These are phyloP conservation scores for Pituophis catenifer DNA, from an alignment of 2,113 vertebrate genomes.

Conservation along the genomic window DNA sequence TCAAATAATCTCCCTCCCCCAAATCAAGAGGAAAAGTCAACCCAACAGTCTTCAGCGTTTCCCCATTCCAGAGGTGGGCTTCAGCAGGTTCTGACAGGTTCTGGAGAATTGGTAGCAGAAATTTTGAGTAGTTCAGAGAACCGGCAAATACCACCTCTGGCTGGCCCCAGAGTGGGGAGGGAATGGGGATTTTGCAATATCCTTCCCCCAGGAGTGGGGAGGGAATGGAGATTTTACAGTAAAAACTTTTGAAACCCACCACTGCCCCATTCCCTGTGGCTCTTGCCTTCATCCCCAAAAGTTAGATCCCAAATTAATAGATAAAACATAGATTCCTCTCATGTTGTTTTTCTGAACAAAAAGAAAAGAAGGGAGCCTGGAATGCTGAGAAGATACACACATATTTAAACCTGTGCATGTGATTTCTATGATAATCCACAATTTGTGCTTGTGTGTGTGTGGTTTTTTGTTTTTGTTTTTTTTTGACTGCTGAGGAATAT, in stretches of 20 bases:
- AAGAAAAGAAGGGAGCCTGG: conserved; percentile 32
- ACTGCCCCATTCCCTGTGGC: not conserved
- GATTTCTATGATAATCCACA: not conserved
- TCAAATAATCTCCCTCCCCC: not conserved
- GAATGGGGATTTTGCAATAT: too few species aligned
- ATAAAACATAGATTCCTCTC: conserved; percentile 17
- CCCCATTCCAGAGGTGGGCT: not conserved
- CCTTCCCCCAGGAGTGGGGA: too few species aligned
- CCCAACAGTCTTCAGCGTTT: not conserved
- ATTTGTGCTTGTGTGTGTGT: not conserved
- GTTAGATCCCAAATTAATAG: not conserved
- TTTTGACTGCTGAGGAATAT: conserved; percentile 4
- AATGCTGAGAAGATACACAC: conserved; percentile 5
- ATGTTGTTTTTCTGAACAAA: conserved; percentile 43
- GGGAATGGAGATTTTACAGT: too few species aligned
- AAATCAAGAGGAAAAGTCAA: not conserved
- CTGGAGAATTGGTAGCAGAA: too few species aligned
- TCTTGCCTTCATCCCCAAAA: not conserved
- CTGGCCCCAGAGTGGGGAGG: too few species aligned
- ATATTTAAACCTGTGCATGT: conserved; percentile 18
- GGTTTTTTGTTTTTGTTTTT: not conserved
- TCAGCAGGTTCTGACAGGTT: too few species aligned
- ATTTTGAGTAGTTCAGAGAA: too few species aligned
- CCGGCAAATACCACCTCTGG: too few species aligned
- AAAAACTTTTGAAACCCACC: too few species aligned